These are phyloP conservation scores for Diadema setosum DNA, from an alignment of 35 echinoderm and acorn worm genomes.

Conservation along the genomic window DNA sequence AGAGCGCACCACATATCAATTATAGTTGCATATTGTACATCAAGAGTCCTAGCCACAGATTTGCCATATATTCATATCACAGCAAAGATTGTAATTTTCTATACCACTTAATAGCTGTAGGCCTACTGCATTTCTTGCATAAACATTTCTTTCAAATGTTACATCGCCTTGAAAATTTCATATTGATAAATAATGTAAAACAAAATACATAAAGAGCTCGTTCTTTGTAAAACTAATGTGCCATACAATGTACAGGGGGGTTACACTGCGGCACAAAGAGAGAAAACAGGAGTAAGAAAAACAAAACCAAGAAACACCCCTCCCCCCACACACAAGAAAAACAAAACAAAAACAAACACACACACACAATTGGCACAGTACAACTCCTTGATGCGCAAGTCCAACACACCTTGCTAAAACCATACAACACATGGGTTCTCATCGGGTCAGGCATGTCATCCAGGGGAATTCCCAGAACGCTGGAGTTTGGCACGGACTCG, in stretches of 20 bases:
- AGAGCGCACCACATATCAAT: too few relatives aligned
- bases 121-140: too few relatives aligned
- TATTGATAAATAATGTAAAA: too few relatives aligned
- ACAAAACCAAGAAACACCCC: neutral
- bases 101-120: too few relatives aligned
- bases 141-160: too few relatives aligned
- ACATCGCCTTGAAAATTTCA: too few relatives aligned
- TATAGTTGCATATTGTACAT: too few relatives aligned
- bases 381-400: neutral
- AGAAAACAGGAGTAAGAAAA: neutral
- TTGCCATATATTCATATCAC: too few relatives aligned
- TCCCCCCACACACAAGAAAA: neutral
- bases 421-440: neutral
- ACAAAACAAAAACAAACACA: neutral
- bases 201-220: too few relatives aligned
- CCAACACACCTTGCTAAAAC: neutral
- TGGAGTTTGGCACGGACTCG: neutral
- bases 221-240: neutral
- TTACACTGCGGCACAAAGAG: neutral
- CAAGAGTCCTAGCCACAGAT: too few relatives aligned
- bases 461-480: neutral
- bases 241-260: neutral
- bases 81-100: too few relatives aligned
- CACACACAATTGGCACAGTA: neutral
- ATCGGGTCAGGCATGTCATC: neutral